Percentiles rank a stretch among this genome's conserved stretches.
Conservation (phyloP, 2,797 vertebrate genomes). For the Otolemur crassicaudatus region DNA sequence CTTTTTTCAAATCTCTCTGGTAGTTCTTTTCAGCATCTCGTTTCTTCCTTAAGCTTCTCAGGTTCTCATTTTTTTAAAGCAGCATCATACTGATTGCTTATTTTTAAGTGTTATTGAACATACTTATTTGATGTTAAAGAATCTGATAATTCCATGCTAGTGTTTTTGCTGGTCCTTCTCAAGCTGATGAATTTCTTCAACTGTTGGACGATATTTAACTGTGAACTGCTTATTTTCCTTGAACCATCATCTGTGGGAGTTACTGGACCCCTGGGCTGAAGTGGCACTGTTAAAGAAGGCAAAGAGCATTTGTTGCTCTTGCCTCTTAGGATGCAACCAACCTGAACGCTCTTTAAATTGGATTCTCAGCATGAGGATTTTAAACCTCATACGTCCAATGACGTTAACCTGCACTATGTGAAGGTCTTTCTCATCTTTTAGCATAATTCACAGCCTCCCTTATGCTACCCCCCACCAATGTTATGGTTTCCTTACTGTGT, state of each 20-base stretch:
- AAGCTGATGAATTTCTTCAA: not conserved
- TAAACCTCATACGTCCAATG: not conserved
- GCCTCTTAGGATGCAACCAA: not conserved
- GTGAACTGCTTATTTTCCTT: not conserved
- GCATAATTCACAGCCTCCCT: not conserved
- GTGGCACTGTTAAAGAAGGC: not conserved
- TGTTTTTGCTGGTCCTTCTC: not conserved
- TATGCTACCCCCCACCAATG: not conserved
- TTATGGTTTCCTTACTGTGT: not conserved
- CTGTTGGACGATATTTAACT: not conserved
- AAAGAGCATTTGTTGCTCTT: not conserved
- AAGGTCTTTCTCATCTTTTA: not conserved
- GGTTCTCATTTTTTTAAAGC: not conserved
- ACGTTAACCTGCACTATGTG: not conserved
- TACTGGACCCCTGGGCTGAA: not conserved
- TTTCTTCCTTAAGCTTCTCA: slow-evolving; percentile 1
- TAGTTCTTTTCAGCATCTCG: not conserved
- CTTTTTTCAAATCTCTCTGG: not conserved
- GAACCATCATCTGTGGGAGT: not conserved
- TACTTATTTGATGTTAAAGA: not conserved
- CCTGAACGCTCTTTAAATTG: not conserved
- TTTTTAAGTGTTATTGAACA: not conserved
- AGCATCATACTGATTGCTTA: not conserved
- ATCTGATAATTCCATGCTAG: not conserved
- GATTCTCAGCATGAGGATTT: not conserved